A percentile compares a stretch with the other conserved stretches of the same genome.
These are phyloP conservation scores for Forficula auricularia DNA, from an alignment of 1,140 invertebrate species.

Conservation along the genomic window DNA sequence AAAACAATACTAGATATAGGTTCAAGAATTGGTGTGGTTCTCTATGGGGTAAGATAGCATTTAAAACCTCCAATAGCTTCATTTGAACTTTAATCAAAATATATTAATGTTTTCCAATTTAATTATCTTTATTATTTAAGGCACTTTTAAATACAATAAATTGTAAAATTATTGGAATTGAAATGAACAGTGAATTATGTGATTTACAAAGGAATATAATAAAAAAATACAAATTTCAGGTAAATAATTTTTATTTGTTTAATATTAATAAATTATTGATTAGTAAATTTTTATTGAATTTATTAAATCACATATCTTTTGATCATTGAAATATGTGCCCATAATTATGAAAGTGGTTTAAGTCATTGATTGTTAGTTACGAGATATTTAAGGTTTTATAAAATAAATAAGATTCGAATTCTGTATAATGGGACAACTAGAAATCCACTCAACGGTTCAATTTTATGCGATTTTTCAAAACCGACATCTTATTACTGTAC, in stretches of 20 bases:
- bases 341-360: no score
- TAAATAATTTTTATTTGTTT: not conserved
- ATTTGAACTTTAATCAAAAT: slow-evolving; percentile 5
- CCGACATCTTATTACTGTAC: no score
- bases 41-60: slow-evolving; percentile 40
- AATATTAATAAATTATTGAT: no score
- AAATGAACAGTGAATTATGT: slow-evolving; percentile 50
- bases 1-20: slow-evolving; percentile 49
- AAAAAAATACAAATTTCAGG: slow-evolving; percentile 29
- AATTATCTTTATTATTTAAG: slow-evolving; percentile 26
- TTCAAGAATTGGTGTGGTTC: slow-evolving; percentile 46
- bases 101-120: slow-evolving; percentile 6
- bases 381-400: no score
- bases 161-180: slow-evolving; percentile 42
- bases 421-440: no score
- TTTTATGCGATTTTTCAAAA: no score
- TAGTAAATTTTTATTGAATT: slow-evolving; percentile 13
- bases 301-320: not conserved
- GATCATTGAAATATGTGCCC: no score
- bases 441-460: no score
- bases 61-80: slow-evolving; percentile 5
- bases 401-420: no score
- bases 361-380: no score
- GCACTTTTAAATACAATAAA: slow-evolving; percentile 43
- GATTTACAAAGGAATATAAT: slow-evolving; percentile 40